A percentile compares a stretch with the other conserved stretches of the same genome.
These are phyloP conservation scores for Polia nebulosa DNA, from an alignment of 2,888 invertebrate species.

Conservation along the genomic window DNA sequence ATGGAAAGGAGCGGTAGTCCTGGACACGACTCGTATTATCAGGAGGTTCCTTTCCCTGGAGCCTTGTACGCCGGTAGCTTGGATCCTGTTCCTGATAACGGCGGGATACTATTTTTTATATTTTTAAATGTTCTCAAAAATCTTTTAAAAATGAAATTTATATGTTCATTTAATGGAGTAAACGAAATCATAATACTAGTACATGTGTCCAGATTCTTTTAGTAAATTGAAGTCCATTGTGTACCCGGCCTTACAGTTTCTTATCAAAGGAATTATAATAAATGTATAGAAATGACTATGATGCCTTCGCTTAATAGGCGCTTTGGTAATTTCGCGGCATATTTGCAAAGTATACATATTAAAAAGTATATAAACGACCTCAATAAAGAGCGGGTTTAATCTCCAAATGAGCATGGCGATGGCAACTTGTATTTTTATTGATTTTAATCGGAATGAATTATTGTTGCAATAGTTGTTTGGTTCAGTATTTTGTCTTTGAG, in stretches of 20 bases:
- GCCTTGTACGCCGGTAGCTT: too few relatives aligned
- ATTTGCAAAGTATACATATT: constrained; percentile 69
- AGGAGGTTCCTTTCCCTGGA: too few relatives aligned
- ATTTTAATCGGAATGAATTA: constrained; percentile 54
- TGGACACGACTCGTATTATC: too few relatives aligned
- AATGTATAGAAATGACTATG: constrained; percentile 57
- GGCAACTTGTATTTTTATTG: constrained; percentile 51
- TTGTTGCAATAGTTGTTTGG: constrained; percentile 36
- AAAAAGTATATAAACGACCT: constrained; percentile 62
- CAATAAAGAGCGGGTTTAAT: constrained; percentile 64
- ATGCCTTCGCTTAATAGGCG: constrained; percentile 58
- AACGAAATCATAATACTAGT: too few relatives aligned
- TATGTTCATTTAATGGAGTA: too few relatives aligned
- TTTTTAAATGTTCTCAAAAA: too few relatives aligned
- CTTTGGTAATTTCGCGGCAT: constrained; percentile 65
- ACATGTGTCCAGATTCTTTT: too few relatives aligned
- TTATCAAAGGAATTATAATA: constrained; percentile 65
- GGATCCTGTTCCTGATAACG: too few relatives aligned
- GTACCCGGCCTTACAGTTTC: constrained; percentile 44
- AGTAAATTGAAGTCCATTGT: too few relatives aligned
- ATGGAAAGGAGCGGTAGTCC: too few relatives aligned
- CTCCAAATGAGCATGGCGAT: constrained; percentile 36
- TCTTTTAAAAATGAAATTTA: too few relatives aligned
- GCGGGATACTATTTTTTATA: too few relatives aligned
- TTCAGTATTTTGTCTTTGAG: constrained; percentile 4